A percentile compares a stretch with the other conserved stretches of the same genome.
These are phyloP conservation scores for Dissostichus mawsoni DNA, from an alignment of 2,113 vertebrate species.

Conservation along the genomic window DNA sequence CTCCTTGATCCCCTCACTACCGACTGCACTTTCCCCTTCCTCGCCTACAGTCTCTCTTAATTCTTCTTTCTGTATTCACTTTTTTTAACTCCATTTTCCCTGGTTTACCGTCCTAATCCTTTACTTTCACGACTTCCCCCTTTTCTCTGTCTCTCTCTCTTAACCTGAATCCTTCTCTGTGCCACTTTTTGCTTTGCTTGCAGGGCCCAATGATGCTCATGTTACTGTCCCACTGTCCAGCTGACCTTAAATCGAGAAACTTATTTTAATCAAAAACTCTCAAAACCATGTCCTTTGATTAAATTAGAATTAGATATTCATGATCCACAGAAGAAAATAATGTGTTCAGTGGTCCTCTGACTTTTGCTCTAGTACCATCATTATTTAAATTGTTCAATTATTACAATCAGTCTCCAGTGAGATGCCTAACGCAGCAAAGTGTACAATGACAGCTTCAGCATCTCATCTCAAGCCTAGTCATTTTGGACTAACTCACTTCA, in stretches of 20 bases:
- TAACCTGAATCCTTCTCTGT: neutral
- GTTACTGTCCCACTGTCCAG: neutral
- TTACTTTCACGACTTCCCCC: neutral
- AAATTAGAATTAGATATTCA: neutral
- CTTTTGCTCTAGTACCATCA: neutral
- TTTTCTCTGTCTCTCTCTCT: neutral
- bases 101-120: neutral
- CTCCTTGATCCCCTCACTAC: neutral
- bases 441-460: neutral
- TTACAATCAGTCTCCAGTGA: too few species aligned
- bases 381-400: neutral
- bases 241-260: neutral
- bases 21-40: neutral
- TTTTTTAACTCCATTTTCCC: slow-evolving; percentile 10
- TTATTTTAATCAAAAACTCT: neutral
- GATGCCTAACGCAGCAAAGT: neutral
- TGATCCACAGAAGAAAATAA: neutral
- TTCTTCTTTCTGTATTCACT: neutral
- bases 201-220: neutral
- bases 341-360: neutral
- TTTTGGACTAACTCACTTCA: neutral
- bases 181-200: neutral
- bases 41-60: neutral
- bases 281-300: neutral
- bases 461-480: neutral